These are phyloP conservation scores for Paracanthobrama guichenoti DNA, from an alignment of 2,113 vertebrate genomes.

Conservation along the genomic window DNA sequence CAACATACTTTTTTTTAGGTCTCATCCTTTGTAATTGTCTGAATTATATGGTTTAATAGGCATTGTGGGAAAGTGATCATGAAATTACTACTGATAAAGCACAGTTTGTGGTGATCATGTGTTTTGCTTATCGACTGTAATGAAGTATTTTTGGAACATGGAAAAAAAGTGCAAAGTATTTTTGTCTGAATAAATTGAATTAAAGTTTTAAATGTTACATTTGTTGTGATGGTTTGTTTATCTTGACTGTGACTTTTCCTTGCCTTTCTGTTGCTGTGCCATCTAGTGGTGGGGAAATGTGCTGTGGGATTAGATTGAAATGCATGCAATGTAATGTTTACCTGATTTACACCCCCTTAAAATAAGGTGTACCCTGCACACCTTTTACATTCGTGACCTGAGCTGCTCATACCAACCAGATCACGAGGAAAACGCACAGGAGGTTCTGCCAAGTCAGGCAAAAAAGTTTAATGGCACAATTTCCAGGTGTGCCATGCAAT, in stretches of 20 bases:
- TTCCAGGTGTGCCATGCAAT: not conserved
- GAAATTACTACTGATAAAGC: constrained; percentile 72
- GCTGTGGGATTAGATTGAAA: not conserved
- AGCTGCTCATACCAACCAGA: not conserved
- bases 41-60: constrained; percentile 61
- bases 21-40: constrained; percentile 51
- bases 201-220: not conserved
- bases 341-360: too few species aligned
- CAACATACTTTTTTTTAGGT: not conserved
- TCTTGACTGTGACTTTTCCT: not conserved
- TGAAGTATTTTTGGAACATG: constrained; percentile 41
- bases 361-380: not conserved
- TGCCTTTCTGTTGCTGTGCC: constrained; percentile 41
- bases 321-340: not conserved
- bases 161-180: not conserved
- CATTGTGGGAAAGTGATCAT: constrained; percentile 48
- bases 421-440: not conserved
- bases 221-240: not conserved
- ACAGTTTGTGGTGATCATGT: constrained; percentile 56
- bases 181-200: constrained; percentile 8
- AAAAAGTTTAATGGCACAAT: not conserved
- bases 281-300: constrained; percentile 51
- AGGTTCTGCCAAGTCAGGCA: constrained; percentile 5
- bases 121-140: constrained; percentile 26
- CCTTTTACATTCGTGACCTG: not conserved